phyloP scores from a whole-genome alignment of 1,140 invertebrate genomes.

The Lepidurus couesii region DNA sequence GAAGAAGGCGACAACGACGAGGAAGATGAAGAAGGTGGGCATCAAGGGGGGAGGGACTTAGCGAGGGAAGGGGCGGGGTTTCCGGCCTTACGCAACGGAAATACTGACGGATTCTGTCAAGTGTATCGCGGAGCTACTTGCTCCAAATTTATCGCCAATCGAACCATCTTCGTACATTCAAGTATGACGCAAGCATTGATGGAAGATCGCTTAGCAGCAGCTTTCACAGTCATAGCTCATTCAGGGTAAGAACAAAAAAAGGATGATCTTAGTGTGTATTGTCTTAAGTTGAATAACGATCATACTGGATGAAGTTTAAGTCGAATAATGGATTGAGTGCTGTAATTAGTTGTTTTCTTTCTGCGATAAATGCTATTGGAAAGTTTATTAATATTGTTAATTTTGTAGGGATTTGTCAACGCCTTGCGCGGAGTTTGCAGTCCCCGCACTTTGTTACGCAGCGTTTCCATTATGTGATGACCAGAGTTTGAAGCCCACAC shows the following conservation, averaged over 20 bases:
- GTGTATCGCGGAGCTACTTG: constrained; percentile 75
- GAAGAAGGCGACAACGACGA: constrained; percentile 31
- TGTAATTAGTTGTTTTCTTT: not conserved
- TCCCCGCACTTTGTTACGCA: constrained; percentile 82
- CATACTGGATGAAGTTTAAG: no score
- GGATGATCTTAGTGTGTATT: no score
- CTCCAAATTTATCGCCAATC: constrained; percentile 66
- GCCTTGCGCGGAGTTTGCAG: constrained; percentile 68
- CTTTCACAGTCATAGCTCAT: constrained; percentile 75
- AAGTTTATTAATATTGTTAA: constrained; percentile 24
- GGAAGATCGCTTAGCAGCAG: constrained; percentile 75
- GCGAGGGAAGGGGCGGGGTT: not conserved
- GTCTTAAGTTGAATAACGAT: no score
- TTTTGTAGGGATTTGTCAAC: constrained; percentile 62
- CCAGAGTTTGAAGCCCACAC: constrained; percentile 46
- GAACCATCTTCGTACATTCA: constrained; percentile 77
- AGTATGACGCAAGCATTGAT: constrained; percentile 65
- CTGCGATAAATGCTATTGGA: not conserved
- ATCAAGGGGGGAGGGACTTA: not conserved
- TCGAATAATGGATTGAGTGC: not conserved
- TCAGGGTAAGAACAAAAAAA: constrained; percentile 56
- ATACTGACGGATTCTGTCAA: constrained; percentile 53
- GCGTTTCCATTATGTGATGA: constrained; percentile 77
- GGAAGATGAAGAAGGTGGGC: not conserved
- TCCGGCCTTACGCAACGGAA: constrained; percentile 8